Evolutionary conservation across 2,113 vertebrate species (phyloP).

Genomic region (Pardalotus punctatus): DNA sequence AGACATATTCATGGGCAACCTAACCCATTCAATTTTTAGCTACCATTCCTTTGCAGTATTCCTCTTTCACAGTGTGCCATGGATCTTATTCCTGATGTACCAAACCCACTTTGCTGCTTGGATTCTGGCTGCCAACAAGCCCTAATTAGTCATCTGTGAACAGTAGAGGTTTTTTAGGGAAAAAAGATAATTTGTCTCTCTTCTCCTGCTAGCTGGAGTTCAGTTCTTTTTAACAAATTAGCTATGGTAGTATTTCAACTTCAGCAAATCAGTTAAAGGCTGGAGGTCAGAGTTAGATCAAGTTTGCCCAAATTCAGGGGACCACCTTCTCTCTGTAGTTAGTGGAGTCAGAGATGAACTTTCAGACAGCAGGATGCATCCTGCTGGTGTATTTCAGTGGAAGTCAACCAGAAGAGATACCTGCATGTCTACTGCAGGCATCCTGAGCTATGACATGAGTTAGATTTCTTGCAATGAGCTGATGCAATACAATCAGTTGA

Average conservation of each 20-base stretch:
- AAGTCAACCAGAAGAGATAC: not conserved
- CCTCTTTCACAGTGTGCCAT: not conserved
- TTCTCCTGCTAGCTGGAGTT: not conserved
- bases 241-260: not conserved
- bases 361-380: not conserved
- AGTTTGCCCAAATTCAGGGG: not conserved
- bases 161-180: not conserved
- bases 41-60: not conserved
- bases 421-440: accelerated
- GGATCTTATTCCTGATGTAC: not conserved
- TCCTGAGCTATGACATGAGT: not conserved
- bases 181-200: not conserved
- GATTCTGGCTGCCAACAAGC: not conserved
- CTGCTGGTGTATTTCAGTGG: not conserved
- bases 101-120: accelerated
- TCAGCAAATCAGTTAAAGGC: not conserved
- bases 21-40: not conserved
- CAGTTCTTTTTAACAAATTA: not conserved
- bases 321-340: not conserved
- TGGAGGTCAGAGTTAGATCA: not conserved
- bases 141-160: not conserved
- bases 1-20: not conserved
- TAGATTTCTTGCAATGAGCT: not conserved
- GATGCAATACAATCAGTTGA: not conserved
- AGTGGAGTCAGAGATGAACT: not conserved